Base-by-base conservation (phyloP, 2,797 vertebrate species). In the Catamblyrhynchus diadema region DNA sequence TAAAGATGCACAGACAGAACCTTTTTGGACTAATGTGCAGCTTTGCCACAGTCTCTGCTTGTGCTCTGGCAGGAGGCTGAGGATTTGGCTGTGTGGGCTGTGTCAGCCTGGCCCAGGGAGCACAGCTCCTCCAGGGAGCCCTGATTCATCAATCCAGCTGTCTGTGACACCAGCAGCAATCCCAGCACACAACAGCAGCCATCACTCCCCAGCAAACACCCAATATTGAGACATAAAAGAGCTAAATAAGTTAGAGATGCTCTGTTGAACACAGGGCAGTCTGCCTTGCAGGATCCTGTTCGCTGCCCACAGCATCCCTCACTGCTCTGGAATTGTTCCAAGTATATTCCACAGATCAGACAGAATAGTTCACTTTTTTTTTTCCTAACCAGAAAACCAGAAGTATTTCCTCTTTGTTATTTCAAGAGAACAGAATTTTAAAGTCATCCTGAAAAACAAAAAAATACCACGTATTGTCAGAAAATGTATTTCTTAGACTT, bases 371-470 rank as follows among this genome's bases (percentile, higher is more conserved):
- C 37, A 6, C 4, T 8, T 59, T 28, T 57, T 47, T 50, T 57
- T 28, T 8, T 2, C 16, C 71, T 33, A 57, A 78, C 81, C 62
- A 83, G 53, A 81, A 93, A 90, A 61, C 1, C 32, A 69, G 54
- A 83, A 88, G 53, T 69, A 86, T 56, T 91, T 85, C 70, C 64
- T 62, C 62, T 14, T 22, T 3, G 9, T 64, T 67, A 47, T 61
- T 92, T 83, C 59, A 72, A 81, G 50, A 92, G 62, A 74, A 91
- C 11, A 78, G 41, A 71, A 87, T 91, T 91, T 90, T 73, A 88
- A 61, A 86, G 30, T 65, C 51, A 79, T 57, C 71, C 66, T 17
- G 48, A 59, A 62, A 91, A 91, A 80, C 33, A 65, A 67, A 95
- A 79, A 54, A 80, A 62, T 12, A 59, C 11, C 72, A 44, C 3